phyloP scores from a whole-genome alignment of 2,888 invertebrate species.

The Steinernema hermaphroditum region DNA sequence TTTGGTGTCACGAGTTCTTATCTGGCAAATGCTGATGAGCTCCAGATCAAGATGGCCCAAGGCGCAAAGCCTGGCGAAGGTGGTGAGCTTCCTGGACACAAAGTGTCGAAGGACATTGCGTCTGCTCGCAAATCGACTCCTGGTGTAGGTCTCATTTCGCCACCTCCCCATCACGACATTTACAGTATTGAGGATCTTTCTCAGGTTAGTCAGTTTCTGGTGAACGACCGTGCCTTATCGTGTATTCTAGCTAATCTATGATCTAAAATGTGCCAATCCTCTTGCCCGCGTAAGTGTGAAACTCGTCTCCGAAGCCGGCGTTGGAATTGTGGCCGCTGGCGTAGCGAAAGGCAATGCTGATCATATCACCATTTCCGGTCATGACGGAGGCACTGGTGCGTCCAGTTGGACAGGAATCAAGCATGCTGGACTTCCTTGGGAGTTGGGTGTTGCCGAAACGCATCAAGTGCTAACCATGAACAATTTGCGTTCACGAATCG shows the following conservation, averaged over 20 bases:
- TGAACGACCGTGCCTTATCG: too few species aligned
- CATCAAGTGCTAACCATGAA: slow-evolving; percentile 77
- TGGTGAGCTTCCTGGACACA: slow-evolving; percentile 88
- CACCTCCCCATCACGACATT: slow-evolving; percentile 99
- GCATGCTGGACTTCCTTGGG: slow-evolving; percentile 95
- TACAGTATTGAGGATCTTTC: slow-evolving; percentile 98
- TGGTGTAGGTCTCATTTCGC: slow-evolving; percentile 95
- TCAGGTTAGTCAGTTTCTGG: too few species aligned
- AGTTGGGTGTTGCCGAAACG: slow-evolving; percentile 94
- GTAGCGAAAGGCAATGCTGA: slow-evolving; percentile 98
- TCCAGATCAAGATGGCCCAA: slow-evolving; percentile 99
- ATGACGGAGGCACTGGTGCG: slow-evolving; percentile 98
- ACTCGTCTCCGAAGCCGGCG: slow-evolving; percentile 95
- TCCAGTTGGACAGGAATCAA: slow-evolving; percentile 92
- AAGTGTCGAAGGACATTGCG: slow-evolving; percentile 89
- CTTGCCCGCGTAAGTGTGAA: slow-evolving; percentile 92
- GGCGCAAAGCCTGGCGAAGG: slow-evolving; percentile 98
- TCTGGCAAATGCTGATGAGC: slow-evolving; percentile 92
- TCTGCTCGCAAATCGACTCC: slow-evolving; percentile 91
- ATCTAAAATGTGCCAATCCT: slow-evolving; percentile 95
- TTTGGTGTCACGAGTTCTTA: slow-evolving; percentile 98
- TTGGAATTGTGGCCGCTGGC: slow-evolving; percentile 97
- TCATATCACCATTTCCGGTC: slow-evolving; percentile 96
- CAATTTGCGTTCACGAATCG: slow-evolving; percentile 78
- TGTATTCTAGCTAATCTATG: slow-evolving; percentile 79